Evolutionary conservation across 2,113 vertebrate genomes (phyloP).

Genomic region (Elephas maximus): DNA sequence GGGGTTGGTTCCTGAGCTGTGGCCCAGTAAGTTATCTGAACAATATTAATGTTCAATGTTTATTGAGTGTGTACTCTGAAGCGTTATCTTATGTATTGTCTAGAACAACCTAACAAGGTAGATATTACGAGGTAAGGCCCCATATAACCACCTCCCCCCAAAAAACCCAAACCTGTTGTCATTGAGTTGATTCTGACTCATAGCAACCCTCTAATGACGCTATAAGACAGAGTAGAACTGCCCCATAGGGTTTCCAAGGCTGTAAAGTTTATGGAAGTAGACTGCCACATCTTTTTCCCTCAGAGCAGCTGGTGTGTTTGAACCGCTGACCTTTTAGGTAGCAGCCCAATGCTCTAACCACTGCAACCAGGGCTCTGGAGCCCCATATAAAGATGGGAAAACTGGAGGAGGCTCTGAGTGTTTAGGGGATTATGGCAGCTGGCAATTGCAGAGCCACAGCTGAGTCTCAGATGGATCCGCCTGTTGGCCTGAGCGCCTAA

Average conservation of each 20-base stretch:
- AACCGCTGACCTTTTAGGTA: too few relatives aligned
- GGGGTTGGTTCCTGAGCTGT: background rate
- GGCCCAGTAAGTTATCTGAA: background rate
- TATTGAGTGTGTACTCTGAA: background rate
- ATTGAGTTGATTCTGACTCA: too few relatives aligned
- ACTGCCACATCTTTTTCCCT: too few relatives aligned
- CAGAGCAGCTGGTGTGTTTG: too few relatives aligned
- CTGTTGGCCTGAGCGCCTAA: rapidly evolving
- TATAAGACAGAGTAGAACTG: too few relatives aligned
- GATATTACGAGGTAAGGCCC: rapidly evolving
- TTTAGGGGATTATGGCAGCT: background rate
- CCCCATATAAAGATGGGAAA: background rate
- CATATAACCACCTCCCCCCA: too few relatives aligned
- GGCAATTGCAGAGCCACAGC: background rate
- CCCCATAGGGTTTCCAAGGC: too few relatives aligned
- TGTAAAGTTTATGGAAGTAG: too few relatives aligned
- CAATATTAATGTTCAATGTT: background rate
- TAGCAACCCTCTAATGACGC: too few relatives aligned
- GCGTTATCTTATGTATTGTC: background rate
- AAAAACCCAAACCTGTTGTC: too few relatives aligned
- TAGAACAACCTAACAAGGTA: background rate
- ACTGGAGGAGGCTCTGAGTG: background rate
- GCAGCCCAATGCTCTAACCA: too few relatives aligned
- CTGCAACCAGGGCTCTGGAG: too few relatives aligned
- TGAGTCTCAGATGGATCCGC: background rate